Percentiles rank a stretch among this genome's conserved stretches.
phyloP scores from a whole-genome alignment of 1,140 invertebrate genomes.

The Cyphomyrmex costatus region DNA sequence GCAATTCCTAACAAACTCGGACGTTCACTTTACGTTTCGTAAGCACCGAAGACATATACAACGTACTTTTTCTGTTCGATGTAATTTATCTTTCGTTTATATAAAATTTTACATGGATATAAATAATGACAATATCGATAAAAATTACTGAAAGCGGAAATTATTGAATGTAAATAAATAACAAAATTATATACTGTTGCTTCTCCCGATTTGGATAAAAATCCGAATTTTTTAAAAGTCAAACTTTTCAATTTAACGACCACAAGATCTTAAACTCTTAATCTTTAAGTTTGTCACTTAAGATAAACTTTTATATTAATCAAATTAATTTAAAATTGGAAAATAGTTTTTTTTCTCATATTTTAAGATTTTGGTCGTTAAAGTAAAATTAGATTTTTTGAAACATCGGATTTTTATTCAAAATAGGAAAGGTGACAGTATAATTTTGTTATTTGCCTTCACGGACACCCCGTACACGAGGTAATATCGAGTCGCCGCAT shows the following conservation, averaged over 20 bases:
- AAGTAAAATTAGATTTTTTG: neutral
- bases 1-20: constrained; percentile 28
- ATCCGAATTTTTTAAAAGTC: neutral
- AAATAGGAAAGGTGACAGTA: neutral
- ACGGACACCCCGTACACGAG: neutral
- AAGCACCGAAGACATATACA: constrained; percentile 75
- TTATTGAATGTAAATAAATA: neutral
- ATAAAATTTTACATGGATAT: neutral
- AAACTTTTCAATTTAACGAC: neutral
- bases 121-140: neutral
- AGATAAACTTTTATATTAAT: too few species aligned
- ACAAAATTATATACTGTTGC: neutral
- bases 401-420: neutral
- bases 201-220: neutral
- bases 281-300: too few species aligned
- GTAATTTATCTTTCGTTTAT: constrained; percentile 33
- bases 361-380: neutral
- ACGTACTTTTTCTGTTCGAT: constrained; percentile 71
- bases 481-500: neutral
- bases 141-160: neutral
- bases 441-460: neutral
- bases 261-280: neutral
- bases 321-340: too few species aligned
- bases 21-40: constrained; percentile 75
- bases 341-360: too few species aligned